Percentiles rank a stretch among this genome's conserved stretches.
Conservation (phyloP, 2,888 invertebrate species). For the Lepetodrilus schrolli region DNA sequence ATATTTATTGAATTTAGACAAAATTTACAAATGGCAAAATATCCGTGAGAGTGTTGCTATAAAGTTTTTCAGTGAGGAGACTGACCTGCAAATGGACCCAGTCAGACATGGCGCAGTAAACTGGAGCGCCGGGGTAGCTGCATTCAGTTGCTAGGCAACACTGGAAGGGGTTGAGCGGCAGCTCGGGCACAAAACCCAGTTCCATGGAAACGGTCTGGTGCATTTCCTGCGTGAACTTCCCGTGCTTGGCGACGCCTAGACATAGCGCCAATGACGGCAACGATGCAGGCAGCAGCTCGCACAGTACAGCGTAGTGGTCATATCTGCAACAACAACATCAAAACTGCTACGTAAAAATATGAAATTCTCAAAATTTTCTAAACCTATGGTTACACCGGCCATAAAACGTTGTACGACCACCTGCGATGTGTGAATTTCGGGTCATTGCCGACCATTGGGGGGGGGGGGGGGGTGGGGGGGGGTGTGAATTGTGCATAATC, state of each 20-base stretch:
- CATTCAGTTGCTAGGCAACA: conserved; percentile 37
- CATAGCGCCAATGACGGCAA: conserved; percentile 75
- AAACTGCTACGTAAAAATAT: background rate
- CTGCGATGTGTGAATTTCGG: no score
- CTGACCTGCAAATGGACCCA: no score
- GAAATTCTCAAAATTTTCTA: no score
- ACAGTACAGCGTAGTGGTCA: conserved; percentile 76
- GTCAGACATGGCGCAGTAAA: background rate
- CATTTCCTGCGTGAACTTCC: conserved; percentile 62
- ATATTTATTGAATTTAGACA: no score
- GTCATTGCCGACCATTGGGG: no score
- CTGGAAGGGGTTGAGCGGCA: conserved; percentile 69
- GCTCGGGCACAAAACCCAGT: conserved; percentile 60
- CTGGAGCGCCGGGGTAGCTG: background rate
- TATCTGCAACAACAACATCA: conserved; percentile 64
- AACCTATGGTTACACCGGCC: no score
- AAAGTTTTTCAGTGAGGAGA: no score
- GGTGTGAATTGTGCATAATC: no score
- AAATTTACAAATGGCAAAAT: no score
- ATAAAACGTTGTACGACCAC: no score
- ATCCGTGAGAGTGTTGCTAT: no score
- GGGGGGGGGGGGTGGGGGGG: no score
- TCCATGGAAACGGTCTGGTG: conserved; percentile 61
- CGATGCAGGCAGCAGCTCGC: conserved; percentile 77
- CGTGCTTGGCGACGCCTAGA: conserved; percentile 59